A percentile compares a stretch with the other conserved stretches of the same genome.
phyloP scores from a whole-genome alignment of 2,113 vertebrate genomes.

The Syngnathoides biaculeatus region DNA sequence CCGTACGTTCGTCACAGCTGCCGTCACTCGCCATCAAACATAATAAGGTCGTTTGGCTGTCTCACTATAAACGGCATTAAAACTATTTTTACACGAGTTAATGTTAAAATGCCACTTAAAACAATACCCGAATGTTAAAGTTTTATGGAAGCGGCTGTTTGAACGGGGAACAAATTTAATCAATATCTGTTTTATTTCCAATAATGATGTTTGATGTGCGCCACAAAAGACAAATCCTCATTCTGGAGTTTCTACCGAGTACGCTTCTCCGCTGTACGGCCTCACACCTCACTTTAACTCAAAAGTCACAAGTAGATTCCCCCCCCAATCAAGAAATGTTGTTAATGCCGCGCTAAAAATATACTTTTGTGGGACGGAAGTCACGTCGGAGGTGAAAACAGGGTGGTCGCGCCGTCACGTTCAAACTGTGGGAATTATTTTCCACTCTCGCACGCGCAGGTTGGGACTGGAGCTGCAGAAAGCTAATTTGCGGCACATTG shows the following conservation, averaged over 20 bases:
- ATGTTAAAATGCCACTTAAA: too few species aligned
- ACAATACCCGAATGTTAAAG: too few species aligned
- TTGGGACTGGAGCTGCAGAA: conserved; percentile 67
- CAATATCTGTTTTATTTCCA: neutral
- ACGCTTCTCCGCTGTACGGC: conserved; percentile 31
- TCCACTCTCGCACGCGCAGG: conserved; percentile 18
- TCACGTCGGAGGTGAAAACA: conserved; percentile 33
- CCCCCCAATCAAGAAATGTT: conserved; percentile 24
- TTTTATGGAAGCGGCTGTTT: too few species aligned
- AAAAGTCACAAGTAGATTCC: conserved; percentile 15
- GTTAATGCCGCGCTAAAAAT: conserved; percentile 45
- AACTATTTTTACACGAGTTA: too few species aligned
- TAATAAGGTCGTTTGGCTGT: too few species aligned
- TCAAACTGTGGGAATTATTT: conserved; percentile 56
- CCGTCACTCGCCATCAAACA: too few species aligned
- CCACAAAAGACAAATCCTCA: neutral
- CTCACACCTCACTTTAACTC: conserved; percentile 38
- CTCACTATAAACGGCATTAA: too few species aligned
- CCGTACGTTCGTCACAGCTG: too few species aligned
- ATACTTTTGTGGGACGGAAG: conserved; percentile 43
- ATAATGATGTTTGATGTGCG: neutral
- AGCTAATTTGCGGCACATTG: conserved; percentile 73
- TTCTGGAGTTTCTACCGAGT: too few species aligned
- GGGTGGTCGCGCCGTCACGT: conserved; percentile 36
- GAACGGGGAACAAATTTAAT: too few species aligned